Evolutionary conservation across 1,140 invertebrate genomes (phyloP).

Genomic region (Halictus rubicundus): DNA sequence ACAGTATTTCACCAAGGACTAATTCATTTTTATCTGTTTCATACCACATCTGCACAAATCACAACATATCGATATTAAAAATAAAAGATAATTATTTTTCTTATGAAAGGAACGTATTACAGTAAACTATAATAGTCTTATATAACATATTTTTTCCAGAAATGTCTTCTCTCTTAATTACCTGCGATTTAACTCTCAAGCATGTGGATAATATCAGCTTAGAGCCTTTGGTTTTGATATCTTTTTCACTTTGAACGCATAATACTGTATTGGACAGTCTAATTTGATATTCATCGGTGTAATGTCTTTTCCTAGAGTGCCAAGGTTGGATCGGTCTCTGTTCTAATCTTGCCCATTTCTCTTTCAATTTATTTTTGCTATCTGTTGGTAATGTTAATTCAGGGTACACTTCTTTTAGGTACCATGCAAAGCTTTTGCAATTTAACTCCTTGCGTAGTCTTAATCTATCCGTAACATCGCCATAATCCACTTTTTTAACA

Average conservation of each 20-base stretch:
- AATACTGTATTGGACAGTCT: constrained; percentile 85
- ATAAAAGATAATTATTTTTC: no score
- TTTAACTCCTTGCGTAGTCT: constrained; percentile 86
- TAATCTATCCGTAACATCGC: constrained; percentile 89
- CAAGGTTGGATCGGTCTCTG: constrained; percentile 88
- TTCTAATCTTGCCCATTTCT: constrained; percentile 83
- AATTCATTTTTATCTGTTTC: constrained; percentile 92
- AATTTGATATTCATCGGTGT: constrained; percentile 87
- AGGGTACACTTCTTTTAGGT: constrained; percentile 94
- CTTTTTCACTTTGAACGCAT: constrained; percentile 90
- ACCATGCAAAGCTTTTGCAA: constrained; percentile 96
- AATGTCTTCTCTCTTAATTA: constrained; percentile 71
- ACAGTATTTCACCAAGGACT: constrained; percentile 91
- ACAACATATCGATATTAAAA: background rate
- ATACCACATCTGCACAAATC: constrained; percentile 86
- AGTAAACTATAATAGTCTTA: background rate
- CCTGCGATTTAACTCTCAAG: constrained; percentile 86
- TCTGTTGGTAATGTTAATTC: constrained; percentile 87
- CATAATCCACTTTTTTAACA: constrained; percentile 85
- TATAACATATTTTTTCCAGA: constrained; percentile 22
- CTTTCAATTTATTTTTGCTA: constrained; percentile 80
- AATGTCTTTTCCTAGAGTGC: constrained; percentile 89
- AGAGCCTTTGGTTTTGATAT: constrained; percentile 89
- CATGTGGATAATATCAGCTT: constrained; percentile 87
- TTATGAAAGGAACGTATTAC: background rate